Base-by-base conservation (phyloP, 1,140 invertebrate species). In the Mercenaria mercenaria region DNA sequence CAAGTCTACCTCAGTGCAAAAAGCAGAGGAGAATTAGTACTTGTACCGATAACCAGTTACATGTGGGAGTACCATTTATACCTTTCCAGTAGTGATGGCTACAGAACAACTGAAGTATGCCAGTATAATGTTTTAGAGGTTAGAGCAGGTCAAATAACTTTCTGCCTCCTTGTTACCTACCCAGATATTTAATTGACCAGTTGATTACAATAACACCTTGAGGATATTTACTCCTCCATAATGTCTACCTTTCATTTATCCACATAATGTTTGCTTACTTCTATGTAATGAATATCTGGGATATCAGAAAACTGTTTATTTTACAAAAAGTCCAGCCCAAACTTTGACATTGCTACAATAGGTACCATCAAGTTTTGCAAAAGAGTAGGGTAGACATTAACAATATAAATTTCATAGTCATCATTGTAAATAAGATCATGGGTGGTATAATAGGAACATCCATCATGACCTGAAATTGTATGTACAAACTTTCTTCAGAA, bases 91-190 rank as follows among this genome's bases (percentile, higher is more conserved):
- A n/a, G n/a, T n/a, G n/a, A n/a, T n/a, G n/a, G n/a, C n/a, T n/a
- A n/a, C n/a, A n/a, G n/a, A n/a, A n/a, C n/a, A n/a, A n/a, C 47
- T 50, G 47, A 10, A 50, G 10, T 11, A 50, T 50, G 20, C 47
- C 20, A 10, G 47, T 10, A 50, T 50, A 50, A 20, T 50, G 47
- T 50, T 11, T 50, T 50, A 11, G 47, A 39, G 67, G 67, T 39
- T 39, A 39, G 1, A 41, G 34, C 67, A 41, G 67, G 67, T 15
- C 32, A 72, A 41, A 72, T 72, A 72, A 39, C 34, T 39, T 41
- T 37, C 67, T 72, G 67, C 67, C 67, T 72, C 67, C 37, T 72
- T 39, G 32, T 37, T 64, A 64, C 59, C 29, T 72, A 72, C 34
- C 8, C 1, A 3, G 10, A 15, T 15, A 72, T 39, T 39, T 72